A percentile compares a stretch with the other conserved stretches of the same genome.
These are phyloP conservation scores for Diachasmimorpha longicaudata DNA, from an alignment of 1,140 invertebrate species.

Conservation along the genomic window DNA sequence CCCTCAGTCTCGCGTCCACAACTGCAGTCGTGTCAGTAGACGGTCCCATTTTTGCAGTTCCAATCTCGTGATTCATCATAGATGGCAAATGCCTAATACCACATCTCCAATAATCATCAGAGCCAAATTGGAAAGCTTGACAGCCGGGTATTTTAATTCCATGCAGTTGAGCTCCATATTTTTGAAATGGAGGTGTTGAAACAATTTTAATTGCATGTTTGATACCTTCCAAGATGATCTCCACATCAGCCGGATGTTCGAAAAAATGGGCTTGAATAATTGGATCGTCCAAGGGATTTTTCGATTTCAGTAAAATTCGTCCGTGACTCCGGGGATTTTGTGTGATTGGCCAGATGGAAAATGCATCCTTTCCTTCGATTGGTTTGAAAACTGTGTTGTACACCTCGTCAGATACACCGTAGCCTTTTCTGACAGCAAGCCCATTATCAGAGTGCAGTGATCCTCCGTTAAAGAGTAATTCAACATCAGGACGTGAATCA, in stretches of 20 bases:
- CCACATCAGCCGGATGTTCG: slow-evolving; percentile 68
- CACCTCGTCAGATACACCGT: slow-evolving; percentile 59
- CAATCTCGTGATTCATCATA: slow-evolving; percentile 79
- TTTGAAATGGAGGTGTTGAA: slow-evolving; percentile 60
- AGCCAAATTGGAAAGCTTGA: slow-evolving; percentile 67
- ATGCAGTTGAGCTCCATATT: slow-evolving; percentile 67
- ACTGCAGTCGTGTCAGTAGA: slow-evolving; percentile 70
- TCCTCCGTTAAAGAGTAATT: slow-evolving; percentile 63
- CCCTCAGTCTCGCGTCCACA: slow-evolving; percentile 73
- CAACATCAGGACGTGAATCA: slow-evolving; percentile 64
- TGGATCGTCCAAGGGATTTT: slow-evolving; percentile 76
- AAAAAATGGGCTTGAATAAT: slow-evolving; percentile 85
- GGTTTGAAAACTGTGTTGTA: slow-evolving; percentile 46
- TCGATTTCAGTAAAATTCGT: slow-evolving; percentile 70
- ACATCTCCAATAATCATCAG: slow-evolving; percentile 80
- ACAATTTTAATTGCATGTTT: slow-evolving; percentile 66
- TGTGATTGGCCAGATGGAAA: slow-evolving; percentile 51
- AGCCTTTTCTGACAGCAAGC: slow-evolving; percentile 63
- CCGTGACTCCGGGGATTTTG: slow-evolving; percentile 75
- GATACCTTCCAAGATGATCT: slow-evolving; percentile 70
- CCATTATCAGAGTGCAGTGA: slow-evolving; percentile 70
- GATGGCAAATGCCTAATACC: slow-evolving; percentile 70
- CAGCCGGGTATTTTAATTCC: slow-evolving; percentile 71
- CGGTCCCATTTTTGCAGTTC: slow-evolving; percentile 87
- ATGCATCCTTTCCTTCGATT: slow-evolving; percentile 65